Percentiles rank a stretch among this genome's conserved stretches.
Evolutionary conservation across 37 sponge, comb jelly and placozoan genomes (phyloP).

Genomic region (Chondrosia reniformis): DNA sequence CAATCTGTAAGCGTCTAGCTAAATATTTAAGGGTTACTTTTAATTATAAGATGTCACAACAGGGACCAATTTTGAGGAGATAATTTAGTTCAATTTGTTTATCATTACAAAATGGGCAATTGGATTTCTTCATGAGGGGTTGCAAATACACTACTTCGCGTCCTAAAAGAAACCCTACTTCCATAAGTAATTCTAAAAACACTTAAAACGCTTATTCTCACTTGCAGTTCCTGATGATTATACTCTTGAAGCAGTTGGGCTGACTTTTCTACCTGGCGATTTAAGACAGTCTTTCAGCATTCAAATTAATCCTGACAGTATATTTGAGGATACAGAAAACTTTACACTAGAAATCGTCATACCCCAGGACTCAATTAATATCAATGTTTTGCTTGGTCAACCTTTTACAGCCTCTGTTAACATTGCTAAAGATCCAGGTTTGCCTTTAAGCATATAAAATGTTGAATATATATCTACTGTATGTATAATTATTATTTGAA

Average conservation of each 20-base stretch:
- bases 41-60: too few species aligned
- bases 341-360: neutral
- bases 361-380: neutral
- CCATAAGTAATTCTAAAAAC: too few species aligned
- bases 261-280: slow-evolving; percentile 8
- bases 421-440: neutral
- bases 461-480: neutral
- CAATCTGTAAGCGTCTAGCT: too few species aligned
- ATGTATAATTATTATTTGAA: too few species aligned
- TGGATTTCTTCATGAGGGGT: too few species aligned
- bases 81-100: too few species aligned
- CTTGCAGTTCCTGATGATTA: neutral
- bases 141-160: too few species aligned
- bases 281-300: neutral
- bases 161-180: too few species aligned
- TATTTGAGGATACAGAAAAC: neutral
- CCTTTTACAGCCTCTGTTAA: neutral
- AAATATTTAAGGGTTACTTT: too few species aligned
- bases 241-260: neutral
- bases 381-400: neutral
- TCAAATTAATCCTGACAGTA: neutral
- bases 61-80: too few species aligned
- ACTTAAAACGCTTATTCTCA: neutral
- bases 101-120: too few species aligned
- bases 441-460: too few species aligned